phyloP scores from a whole-genome alignment of 2,113 vertebrate genomes.

The Myiozetetes cayanensis region DNA sequence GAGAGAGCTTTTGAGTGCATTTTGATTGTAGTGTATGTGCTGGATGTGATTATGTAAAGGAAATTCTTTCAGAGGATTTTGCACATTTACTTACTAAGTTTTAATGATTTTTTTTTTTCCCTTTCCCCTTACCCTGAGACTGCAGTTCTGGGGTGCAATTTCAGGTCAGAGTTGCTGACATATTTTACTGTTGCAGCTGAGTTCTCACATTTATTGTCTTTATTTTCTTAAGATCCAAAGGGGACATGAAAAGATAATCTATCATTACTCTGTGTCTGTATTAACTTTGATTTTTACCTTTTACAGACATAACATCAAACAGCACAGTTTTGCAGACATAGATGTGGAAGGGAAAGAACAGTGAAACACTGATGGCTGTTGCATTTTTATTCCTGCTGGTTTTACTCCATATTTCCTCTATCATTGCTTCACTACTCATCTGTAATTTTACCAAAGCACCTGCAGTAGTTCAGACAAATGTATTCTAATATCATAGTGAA shows the following conservation, averaged over 20 bases:
- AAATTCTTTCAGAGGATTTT: not conserved
- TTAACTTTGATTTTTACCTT: slow-evolving; percentile 16
- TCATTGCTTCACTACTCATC: not conserved
- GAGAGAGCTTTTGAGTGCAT: not conserved
- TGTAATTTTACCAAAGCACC: not conserved
- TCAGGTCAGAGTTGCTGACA: not conserved
- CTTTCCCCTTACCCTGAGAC: not conserved
- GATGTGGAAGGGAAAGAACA: not conserved
- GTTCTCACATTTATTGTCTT: slow-evolving; percentile 4
- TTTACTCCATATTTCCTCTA: not conserved
- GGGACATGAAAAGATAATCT: not conserved
- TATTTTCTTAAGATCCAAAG: not conserved
- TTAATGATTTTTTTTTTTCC: not conserved
- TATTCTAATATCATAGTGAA: not conserved
- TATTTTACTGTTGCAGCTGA: not conserved
- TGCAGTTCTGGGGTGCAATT: not conserved
- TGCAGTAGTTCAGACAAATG: not conserved
- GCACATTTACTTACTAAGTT: not conserved
- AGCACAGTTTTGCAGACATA: not conserved
- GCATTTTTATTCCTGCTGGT: not conserved
- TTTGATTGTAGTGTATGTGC: not conserved
- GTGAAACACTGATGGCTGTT: not conserved
- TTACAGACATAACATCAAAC: not conserved
- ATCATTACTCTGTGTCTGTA: not conserved
- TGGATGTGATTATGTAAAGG: not conserved